Conservation (phyloP, 1,140 invertebrate genomes). For the Ditylenchus dipsaci region DNA sequence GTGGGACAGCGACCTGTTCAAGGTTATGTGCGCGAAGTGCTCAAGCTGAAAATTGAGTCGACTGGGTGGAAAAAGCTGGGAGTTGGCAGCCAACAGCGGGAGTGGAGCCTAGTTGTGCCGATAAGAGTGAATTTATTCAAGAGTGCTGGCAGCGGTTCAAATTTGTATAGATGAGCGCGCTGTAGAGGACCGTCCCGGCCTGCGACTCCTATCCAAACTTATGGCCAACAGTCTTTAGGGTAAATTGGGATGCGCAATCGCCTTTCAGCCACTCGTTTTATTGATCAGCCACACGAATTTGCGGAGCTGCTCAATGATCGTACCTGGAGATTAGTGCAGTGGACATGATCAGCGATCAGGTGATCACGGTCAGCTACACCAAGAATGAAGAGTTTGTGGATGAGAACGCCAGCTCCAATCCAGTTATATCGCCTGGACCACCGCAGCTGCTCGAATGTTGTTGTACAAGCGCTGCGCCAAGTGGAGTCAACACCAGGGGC, state of each 20-base stretch:
- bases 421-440: not conserved
- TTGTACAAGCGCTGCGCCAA: not conserved
- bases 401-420: not conserved
- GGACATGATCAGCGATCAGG: not conserved
- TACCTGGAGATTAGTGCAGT: not conserved
- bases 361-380: not conserved
- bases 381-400: not conserved
- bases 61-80: not conserved
- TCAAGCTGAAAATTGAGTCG: not conserved
- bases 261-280: not conserved
- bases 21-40: not conserved
- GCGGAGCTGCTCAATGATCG: not conserved
- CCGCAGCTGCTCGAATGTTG: not conserved
- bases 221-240: not conserved
- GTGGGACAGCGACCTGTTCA: not conserved
- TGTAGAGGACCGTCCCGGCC: not conserved
- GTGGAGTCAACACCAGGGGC: not conserved
- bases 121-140: not conserved
- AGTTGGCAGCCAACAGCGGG: not conserved
- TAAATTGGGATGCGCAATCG: not conserved
- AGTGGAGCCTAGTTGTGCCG: not conserved
- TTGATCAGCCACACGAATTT: not conserved
- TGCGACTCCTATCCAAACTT: not conserved
- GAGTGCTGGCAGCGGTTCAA: not conserved
- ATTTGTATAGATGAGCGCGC: not conserved